These are phyloP conservation scores for Enteromius thamalakanensis DNA, from an alignment of 2,797 vertebrate species.

Conservation along the genomic window DNA sequence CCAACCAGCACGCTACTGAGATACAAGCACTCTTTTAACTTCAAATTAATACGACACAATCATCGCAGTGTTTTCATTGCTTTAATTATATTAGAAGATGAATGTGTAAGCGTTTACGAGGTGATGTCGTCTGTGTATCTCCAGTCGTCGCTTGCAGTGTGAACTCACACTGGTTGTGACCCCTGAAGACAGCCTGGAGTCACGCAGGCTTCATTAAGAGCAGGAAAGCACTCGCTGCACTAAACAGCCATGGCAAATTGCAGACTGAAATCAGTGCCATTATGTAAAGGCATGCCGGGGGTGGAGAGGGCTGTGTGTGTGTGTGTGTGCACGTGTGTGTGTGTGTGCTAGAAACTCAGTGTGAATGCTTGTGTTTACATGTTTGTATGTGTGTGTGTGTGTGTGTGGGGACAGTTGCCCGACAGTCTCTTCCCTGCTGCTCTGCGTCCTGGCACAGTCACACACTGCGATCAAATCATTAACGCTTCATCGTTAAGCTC, in stretches of 20 bases:
- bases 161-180: slow-evolving; percentile 60
- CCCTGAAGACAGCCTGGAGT: slow-evolving; percentile 60
- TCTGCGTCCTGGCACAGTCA: slow-evolving; percentile 45
- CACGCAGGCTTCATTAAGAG: slow-evolving; percentile 59
- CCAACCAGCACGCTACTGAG: background rate
- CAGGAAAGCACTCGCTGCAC: slow-evolving; percentile 51
- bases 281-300: slow-evolving; percentile 60
- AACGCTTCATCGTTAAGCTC: slow-evolving; percentile 47
- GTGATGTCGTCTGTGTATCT: slow-evolving; percentile 38
- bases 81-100: slow-evolving; percentile 37
- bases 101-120: slow-evolving; percentile 31
- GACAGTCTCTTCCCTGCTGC: slow-evolving; percentile 49
- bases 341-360: slow-evolving; percentile 8
- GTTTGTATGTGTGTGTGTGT: slow-evolving; percentile 11
- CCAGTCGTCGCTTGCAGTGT: slow-evolving; percentile 49
- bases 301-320: slow-evolving; percentile 24
- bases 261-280: slow-evolving; percentile 62
- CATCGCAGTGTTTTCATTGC: slow-evolving; percentile 29
- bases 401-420: slow-evolving; percentile 26
- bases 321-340: background rate
- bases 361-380: slow-evolving; percentile 23
- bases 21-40: slow-evolving; percentile 19
- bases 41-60: slow-evolving; percentile 34
- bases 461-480: slow-evolving; percentile 54
- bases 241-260: slow-evolving; percentile 59